Evolutionary conservation across 2,888 invertebrate genomes (phyloP).

Genomic region (Macaria notata): DNA sequence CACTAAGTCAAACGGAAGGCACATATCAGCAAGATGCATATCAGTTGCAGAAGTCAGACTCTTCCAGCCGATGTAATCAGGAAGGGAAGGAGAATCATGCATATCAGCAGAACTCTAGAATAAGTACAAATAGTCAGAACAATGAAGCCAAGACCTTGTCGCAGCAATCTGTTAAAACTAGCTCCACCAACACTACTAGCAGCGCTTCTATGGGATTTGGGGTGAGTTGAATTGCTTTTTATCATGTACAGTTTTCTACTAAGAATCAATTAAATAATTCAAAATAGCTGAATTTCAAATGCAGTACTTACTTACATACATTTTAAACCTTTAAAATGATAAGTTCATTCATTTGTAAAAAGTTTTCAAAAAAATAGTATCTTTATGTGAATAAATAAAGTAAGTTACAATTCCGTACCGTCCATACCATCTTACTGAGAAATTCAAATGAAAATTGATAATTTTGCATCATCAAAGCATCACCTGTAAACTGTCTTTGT

Average conservation of each 20-base stretch:
- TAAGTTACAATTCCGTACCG: no score
- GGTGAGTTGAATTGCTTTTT: constrained; percentile 54
- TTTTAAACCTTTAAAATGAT: no score
- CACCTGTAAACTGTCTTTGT: no score
- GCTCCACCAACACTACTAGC: constrained; percentile 64
- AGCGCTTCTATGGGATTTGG: constrained; percentile 75
- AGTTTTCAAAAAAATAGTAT: no score
- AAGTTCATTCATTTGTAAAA: no score
- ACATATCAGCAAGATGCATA: constrained; percentile 81
- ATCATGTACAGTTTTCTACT: constrained; percentile 13
- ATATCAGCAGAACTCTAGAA: constrained; percentile 74
- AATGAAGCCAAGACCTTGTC: constrained; percentile 52
- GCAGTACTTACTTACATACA: no score
- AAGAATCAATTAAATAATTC: not conserved
- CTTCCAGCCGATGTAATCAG: constrained; percentile 75
- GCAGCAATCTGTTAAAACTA: constrained; percentile 64
- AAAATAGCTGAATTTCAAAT: no score
- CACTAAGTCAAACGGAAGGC: constrained; percentile 81
- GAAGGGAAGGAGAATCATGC: constrained; percentile 81
- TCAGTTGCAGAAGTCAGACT: constrained; percentile 80
- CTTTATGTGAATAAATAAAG: no score
- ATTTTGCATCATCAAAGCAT: no score
- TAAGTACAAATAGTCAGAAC: constrained; percentile 72
- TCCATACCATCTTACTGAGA: no score
- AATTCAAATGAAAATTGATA: no score